A percentile compares a stretch with the other conserved stretches of the same genome.
Conservation (phyloP, 2,113 vertebrate species). For the Pluvialis apricaria region DNA sequence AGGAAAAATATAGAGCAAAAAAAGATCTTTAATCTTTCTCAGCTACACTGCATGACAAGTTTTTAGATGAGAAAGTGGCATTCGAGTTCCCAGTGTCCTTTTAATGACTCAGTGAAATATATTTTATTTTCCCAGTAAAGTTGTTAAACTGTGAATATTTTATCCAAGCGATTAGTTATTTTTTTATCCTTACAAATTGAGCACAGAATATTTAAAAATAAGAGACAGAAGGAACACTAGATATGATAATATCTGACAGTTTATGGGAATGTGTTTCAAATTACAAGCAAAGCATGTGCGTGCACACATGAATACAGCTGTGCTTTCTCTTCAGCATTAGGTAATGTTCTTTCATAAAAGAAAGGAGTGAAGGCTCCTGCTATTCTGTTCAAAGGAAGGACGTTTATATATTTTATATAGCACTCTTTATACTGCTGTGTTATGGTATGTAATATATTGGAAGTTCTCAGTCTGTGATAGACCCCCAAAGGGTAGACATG, state of each 20-base stretch:
- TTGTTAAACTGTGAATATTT: conserved; percentile 21
- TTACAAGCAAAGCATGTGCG: conserved; percentile 28
- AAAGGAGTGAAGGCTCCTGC: conserved; percentile 29
- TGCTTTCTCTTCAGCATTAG: conserved; percentile 36
- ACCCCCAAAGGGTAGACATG: conserved; percentile 43
- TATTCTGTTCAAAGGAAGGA: conserved; percentile 52
- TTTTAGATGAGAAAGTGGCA: neutral
- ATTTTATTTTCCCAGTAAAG: conserved; percentile 13
- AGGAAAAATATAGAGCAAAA: neutral
- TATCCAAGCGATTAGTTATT: neutral
- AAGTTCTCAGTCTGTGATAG: conserved; percentile 40
- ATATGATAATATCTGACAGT: conserved; percentile 15
- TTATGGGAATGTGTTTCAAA: conserved; percentile 51
- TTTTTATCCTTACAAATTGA: conserved; percentile 3
- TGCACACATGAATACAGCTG: conserved; percentile 36
- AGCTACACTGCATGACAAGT: neutral
- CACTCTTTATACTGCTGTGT: conserved; percentile 21
- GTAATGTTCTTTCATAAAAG: conserved; percentile 43
- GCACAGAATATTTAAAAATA: neutral
- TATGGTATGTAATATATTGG: conserved; percentile 57
- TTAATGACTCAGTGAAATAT: neutral
- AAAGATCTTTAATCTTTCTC: neutral
- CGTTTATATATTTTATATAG: conserved; percentile 39
- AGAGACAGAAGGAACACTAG: neutral
- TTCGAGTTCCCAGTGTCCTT: neutral